A percentile compares a stretch with the other conserved stretches of the same genome.
Conservation (phyloP, 2,797 vertebrate genomes). For the Cyclopterus lumpus region DNA sequence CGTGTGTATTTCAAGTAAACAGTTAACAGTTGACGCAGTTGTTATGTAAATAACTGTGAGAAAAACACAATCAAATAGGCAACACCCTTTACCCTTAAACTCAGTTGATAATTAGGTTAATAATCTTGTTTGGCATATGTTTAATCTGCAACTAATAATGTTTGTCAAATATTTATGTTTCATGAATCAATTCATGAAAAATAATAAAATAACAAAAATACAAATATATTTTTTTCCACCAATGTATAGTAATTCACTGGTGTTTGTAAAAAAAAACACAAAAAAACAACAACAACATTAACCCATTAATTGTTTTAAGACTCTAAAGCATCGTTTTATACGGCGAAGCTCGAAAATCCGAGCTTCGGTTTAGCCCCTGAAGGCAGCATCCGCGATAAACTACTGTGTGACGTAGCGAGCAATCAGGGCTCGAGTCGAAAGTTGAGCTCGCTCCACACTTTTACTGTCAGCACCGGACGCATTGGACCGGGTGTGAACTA, state of each 20-base stretch:
- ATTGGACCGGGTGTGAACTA: background rate
- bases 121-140: background rate
- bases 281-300: background rate
- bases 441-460: slow-evolving; percentile 18
- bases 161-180: background rate
- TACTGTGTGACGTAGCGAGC: slow-evolving; percentile 65
- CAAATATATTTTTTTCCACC: background rate
- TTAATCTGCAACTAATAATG: background rate
- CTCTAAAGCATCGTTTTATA: background rate
- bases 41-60: background rate
- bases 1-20: background rate
- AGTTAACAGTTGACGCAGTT: background rate
- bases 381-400: slow-evolving; percentile 56
- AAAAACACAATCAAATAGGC: background rate
- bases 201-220: background rate
- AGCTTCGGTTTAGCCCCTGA: slow-evolving; percentile 31
- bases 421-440: slow-evolving; percentile 33
- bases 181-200: too few species aligned
- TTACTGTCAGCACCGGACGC: background rate
- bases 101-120: background rate
- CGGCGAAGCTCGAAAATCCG: background rate
- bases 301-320: background rate
- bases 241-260: background rate
- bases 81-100: background rate
- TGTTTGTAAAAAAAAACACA: background rate